Evolutionary conservation across 1,140 invertebrate species (phyloP).

Genomic region (Physella acuta): DNA sequence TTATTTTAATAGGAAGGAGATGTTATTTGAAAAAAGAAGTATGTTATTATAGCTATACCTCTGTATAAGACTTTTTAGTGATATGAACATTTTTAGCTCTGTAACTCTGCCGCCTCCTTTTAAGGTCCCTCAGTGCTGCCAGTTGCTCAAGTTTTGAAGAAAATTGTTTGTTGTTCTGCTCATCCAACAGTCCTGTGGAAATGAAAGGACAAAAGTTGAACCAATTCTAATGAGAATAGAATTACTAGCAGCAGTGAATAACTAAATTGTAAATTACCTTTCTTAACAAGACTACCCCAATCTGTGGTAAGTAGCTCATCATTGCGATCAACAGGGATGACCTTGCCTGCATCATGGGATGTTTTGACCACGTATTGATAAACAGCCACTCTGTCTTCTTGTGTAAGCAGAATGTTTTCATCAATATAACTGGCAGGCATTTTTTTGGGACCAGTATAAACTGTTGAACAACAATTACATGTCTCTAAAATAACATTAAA

Average conservation of each 20-base stretch:
- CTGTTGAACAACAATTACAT: slow-evolving; percentile 27
- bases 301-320: slow-evolving; percentile 46
- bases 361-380: slow-evolving; percentile 44
- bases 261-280: slow-evolving; percentile 26
- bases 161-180: slow-evolving; percentile 32
- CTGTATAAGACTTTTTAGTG: slow-evolving; percentile 57
- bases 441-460: slow-evolving; percentile 37
- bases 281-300: slow-evolving; percentile 43
- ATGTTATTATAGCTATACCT: slow-evolving; percentile 33
- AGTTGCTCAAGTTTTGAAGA: slow-evolving; percentile 46
- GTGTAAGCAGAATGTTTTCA: slow-evolving; percentile 31
- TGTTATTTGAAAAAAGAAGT: not conserved
- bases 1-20: not conserved
- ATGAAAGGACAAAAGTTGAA: no score
- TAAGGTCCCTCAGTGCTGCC: slow-evolving; percentile 49
- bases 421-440: slow-evolving; percentile 42
- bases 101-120: slow-evolving; percentile 53
- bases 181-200: slow-evolving; percentile 28
- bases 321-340: slow-evolving; percentile 30
- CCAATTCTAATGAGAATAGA: no score
- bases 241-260: no score
- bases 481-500: no score
- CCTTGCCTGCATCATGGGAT: slow-evolving; percentile 34
- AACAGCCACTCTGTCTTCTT: slow-evolving; percentile 43
- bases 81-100: slow-evolving; percentile 58